Evolutionary conservation across 2,113 vertebrate genomes (phyloP), one percentile per base, ranked within the genome.

Genomic region (Lepus europaeus): DNA sequence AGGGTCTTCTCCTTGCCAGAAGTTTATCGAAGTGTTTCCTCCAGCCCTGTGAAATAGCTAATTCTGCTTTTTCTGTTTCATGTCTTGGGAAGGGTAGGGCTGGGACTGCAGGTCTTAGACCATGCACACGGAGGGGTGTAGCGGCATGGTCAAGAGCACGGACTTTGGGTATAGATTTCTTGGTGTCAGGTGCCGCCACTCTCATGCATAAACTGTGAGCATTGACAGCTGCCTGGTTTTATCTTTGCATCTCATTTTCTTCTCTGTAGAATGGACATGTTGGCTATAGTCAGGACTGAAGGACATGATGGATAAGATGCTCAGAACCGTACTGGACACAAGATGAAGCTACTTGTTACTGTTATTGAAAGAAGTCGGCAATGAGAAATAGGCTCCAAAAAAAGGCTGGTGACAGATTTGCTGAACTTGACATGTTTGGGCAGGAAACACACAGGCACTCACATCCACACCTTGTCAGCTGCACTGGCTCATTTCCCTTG

Each of bases 401-500:
- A 85, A 85, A 63, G 19, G 12, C 27, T 70, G 29, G 63, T 72
- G 63, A 39, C 45, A 87, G 72, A 56, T 72, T 70, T 86, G 19
- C 64, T 92, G 74, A 77, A 68, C 29, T 83, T n/a, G 33, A 83
- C 70, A 49, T 29, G 3, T 56, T 39, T 45, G 64, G 29, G 7
- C 20, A 74, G 69, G 39, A 86, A 68, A 74, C 39, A 79, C 22
- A 64, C 68, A 74, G 51, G 66, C 49, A 78, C 45, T 45, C 22
- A 61, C 5, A 39, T 14, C 14, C 64, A 56, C 5, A 68, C 10
- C 0, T 27, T 78, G 9, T 61, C 45, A 68, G 36, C 88, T 79
- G 4, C 8, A 63, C 10, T 20, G 49, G 19, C 17, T 78, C n/a
- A 31, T 81, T 96, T 91, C 90, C 63, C 36, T 95, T 89, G 56